Evolutionary conservation across 2,888 invertebrate species (phyloP).

Genomic region (Synanthedon tipuliformis): DNA sequence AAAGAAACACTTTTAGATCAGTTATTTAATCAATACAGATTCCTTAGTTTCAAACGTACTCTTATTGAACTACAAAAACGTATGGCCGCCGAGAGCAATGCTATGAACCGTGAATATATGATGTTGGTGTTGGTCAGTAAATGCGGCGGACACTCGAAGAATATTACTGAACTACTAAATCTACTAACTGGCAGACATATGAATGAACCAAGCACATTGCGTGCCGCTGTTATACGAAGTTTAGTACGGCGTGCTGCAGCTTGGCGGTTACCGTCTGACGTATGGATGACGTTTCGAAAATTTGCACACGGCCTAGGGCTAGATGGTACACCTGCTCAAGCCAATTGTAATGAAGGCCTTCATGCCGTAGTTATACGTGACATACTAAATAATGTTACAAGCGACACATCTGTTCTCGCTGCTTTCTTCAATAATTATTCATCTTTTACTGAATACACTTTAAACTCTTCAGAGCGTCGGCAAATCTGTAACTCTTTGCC

Average conservation of each 20-base stretch:
- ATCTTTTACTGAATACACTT: not conserved
- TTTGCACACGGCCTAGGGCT: slow-evolving; percentile 4
- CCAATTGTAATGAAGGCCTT: slow-evolving; percentile 3
- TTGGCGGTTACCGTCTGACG: slow-evolving; percentile 4
- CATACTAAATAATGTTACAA: not conserved
- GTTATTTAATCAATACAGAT: slow-evolving; percentile 38
- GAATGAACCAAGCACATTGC: slow-evolving; percentile 3
- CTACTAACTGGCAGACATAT: slow-evolving; percentile 15
- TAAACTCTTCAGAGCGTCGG: not conserved
- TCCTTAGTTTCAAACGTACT: slow-evolving; percentile 29
- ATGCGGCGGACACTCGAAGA: slow-evolving; percentile 29
- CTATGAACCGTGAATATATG: slow-evolving; percentile 36
- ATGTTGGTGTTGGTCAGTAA: slow-evolving; percentile 48
- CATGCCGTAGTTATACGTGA: slow-evolving; percentile 3
- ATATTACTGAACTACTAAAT: slow-evolving; percentile 25
- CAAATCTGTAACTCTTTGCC: not conserved
- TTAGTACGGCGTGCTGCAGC: slow-evolving; percentile 3
- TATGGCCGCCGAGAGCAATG: slow-evolving; percentile 24
- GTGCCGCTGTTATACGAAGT: slow-evolving; percentile 5
- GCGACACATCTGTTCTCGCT: not conserved
- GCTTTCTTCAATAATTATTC: not conserved
- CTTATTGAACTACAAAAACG: slow-evolving; percentile 29
- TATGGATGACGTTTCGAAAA: slow-evolving; percentile 1
- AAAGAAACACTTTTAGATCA: slow-evolving; percentile 24
- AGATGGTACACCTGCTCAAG: slow-evolving; percentile 4